Conservation (phyloP, 2,113 vertebrate species). For the Gallinago paraguaiae region DNA sequence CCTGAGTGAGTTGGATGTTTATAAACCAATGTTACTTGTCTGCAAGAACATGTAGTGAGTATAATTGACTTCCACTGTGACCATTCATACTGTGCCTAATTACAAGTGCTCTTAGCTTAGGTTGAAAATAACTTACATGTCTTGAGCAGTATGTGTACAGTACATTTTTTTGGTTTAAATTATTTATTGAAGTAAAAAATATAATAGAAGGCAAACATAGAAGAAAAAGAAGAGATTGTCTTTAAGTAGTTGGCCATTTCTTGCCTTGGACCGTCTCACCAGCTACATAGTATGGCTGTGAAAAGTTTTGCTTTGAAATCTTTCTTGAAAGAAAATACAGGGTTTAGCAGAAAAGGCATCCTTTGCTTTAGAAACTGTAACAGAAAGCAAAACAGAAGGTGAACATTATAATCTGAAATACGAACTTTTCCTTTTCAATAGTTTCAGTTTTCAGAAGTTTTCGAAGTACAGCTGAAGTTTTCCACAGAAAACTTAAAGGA, state of each 20-base stretch:
- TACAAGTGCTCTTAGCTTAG: not conserved
- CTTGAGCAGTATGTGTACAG: not conserved
- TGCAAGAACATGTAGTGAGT: not conserved
- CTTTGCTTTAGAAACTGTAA: not conserved
- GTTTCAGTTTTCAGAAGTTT: not conserved
- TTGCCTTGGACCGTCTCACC: not conserved
- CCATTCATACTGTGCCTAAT: not conserved
- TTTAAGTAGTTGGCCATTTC: not conserved
- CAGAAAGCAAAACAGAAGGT: conserved; percentile 5
- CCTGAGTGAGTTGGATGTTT: not conserved
- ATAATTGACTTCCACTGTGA: not conserved
- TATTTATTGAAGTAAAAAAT: not conserved
- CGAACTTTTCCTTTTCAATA: not conserved
- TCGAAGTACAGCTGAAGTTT: not conserved
- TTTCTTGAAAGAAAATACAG: not conserved
- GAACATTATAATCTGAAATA: not conserved
- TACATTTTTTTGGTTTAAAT: not conserved
- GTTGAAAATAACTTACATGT: not conserved
- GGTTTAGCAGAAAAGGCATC: not conserved
- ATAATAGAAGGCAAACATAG: not conserved
- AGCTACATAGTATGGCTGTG: not conserved
- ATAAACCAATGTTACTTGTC: not conserved
- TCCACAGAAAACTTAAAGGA: not conserved
- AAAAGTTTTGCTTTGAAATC: not conserved
- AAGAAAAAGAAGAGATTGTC: not conserved